phyloP scores from a whole-genome alignment of 1,140 invertebrate species.

The Oreohelix idahoensis region DNA sequence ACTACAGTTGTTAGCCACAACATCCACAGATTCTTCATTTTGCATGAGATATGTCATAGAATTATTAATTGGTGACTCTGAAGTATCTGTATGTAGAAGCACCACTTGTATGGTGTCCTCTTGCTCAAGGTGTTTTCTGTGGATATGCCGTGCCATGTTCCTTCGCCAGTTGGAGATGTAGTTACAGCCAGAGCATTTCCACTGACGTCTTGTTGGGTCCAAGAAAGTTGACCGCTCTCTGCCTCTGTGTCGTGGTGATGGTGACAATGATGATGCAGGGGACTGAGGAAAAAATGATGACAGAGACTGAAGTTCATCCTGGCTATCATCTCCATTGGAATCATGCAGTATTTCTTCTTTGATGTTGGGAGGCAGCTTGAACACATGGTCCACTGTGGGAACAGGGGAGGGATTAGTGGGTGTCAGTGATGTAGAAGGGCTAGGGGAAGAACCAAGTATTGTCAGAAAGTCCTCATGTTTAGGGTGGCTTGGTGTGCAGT shows the following conservation, averaged over 20 bases:
- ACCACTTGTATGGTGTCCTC: slow-evolving; percentile 11
- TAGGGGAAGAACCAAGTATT: background rate
- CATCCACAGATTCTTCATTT: background rate
- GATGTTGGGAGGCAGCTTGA: slow-evolving; percentile 20
- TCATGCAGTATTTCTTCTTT: slow-evolving; percentile 19
- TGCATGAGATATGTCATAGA: background rate
- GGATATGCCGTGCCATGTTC: slow-evolving; percentile 66
- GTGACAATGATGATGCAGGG: background rate
- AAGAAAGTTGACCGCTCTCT: background rate
- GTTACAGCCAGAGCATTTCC: slow-evolving; percentile 69
- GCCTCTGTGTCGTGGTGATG: background rate
- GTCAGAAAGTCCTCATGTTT: slow-evolving; percentile 26
- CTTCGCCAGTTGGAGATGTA: slow-evolving; percentile 70
- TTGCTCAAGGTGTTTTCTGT: slow-evolving; percentile 58
- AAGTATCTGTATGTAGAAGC: background rate
- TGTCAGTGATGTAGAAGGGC: background rate
- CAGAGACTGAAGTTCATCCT: background rate
- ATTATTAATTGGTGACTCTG: background rate
- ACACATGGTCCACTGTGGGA: background rate
- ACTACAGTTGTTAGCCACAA: background rate
- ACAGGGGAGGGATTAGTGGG: background rate
- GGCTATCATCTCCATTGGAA: background rate
- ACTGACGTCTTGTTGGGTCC: slow-evolving; percentile 41
- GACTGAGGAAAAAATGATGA: background rate
- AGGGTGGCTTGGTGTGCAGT: slow-evolving; percentile 34